Evolutionary conservation across 2,113 vertebrate species (phyloP).

Genomic region (Pelecanoides urinatrix): DNA sequence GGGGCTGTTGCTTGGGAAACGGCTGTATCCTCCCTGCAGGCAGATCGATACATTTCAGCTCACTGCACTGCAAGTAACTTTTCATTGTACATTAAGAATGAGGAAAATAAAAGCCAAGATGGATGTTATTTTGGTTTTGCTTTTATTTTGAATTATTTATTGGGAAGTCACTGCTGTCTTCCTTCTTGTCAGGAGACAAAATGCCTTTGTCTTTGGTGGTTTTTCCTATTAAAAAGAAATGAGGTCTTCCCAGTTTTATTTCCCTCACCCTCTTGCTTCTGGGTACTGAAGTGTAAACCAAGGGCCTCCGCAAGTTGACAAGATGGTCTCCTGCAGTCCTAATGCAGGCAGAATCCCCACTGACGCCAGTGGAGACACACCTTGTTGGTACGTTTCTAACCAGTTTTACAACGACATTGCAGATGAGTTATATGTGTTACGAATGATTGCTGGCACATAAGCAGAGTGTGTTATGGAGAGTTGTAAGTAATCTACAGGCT

Average conservation of each 20-base stretch:
- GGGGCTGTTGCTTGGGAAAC: neutral
- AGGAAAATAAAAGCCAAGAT: conserved; percentile 56
- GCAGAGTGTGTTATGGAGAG: neutral
- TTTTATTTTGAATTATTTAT: conserved; percentile 65
- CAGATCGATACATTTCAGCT: conserved; percentile 41
- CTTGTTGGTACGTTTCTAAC: neutral
- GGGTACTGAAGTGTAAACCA: neutral
- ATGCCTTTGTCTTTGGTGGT: conserved; percentile 9
- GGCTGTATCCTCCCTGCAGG: conserved; percentile 10
- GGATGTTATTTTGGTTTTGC: conserved; percentile 43
- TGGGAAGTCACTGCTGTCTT: conserved; percentile 26
- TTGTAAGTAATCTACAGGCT: neutral
- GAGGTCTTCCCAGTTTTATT: neutral
- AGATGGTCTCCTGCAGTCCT: neutral
- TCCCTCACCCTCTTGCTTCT: neutral
- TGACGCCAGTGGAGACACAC: neutral
- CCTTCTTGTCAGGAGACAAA: neutral
- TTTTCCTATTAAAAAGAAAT: neutral
- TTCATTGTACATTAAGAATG: conserved; percentile 23
- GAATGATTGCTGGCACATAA: neutral
- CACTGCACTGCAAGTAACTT: conserved; percentile 45
- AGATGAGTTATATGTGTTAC: neutral
- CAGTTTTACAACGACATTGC: neutral
- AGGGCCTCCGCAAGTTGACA: neutral
- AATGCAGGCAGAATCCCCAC: neutral